Base-by-base conservation (phyloP, 2,797 vertebrate species). In the Sebastolobus alascanus region DNA sequence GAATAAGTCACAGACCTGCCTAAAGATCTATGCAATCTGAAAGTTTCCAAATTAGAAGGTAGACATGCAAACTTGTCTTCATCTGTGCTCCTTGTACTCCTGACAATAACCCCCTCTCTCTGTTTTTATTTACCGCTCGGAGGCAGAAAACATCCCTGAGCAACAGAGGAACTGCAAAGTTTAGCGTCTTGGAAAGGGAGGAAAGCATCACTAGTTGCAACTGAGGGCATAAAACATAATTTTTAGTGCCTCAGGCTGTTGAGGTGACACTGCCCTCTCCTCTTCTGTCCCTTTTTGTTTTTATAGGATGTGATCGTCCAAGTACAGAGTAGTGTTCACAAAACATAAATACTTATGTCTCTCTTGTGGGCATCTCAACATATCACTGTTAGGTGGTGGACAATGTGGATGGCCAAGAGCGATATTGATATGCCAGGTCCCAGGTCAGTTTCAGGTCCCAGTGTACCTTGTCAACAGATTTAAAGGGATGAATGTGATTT, bases 91-190 rank as follows among this genome's bases (percentile, higher is more conserved):
- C 38, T 40, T 10, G 11, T 68, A 25, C 27, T 63, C 33, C 37
- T 64, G 25, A 77, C 7, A 73, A 13, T 70, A 63, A 79, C 77
- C 69, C 27, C 13, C 5, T 33, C 11, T 33, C 9, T 61, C 16
- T 68, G 31, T 65, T 70, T 77, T 18, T 74, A 59, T 65, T 43
- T 37, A 55, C 11, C 2, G 8, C 59, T 76, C 3, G 1, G 38
- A 52, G 52, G 55, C 29, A 70, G 31, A 84, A 75, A 79, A 55
- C 55, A 72, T 80, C 66, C 58, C 67, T 5, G 7, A 50, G 43
- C 55, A 83, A 31, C 76, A 73, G 64, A 69, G 5, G 37, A 81
- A 31, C 31, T 37, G n/a, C 59, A 69, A 80, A 68, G 52, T 80
- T 68, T 16, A 56, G 8, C 2, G 1, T 27, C 56, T 38, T 46